Percentiles rank a stretch among this genome's conserved stretches.
These are phyloP conservation scores for Eurypyga helias DNA, from an alignment of 2,113 vertebrate species.

Conservation along the genomic window DNA sequence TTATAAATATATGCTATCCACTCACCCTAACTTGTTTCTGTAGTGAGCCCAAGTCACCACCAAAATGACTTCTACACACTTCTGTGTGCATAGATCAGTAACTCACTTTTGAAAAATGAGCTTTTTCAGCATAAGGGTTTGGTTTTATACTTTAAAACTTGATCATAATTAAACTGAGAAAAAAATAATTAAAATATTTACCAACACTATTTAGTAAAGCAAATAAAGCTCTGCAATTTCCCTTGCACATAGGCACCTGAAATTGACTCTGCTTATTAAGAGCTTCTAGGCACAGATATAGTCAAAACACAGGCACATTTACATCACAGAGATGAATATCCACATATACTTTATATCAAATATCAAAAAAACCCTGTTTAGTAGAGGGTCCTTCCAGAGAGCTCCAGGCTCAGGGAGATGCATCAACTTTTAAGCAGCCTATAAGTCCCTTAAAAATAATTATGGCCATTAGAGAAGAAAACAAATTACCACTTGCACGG, in stretches of 20 bases:
- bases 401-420: not conserved
- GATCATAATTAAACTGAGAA: not conserved
- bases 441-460: not conserved
- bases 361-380: not conserved
- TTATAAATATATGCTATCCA: not conserved
- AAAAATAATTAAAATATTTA: conserved; percentile 40
- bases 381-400: not conserved
- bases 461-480: not conserved
- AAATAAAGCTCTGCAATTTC: not conserved
- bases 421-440: not conserved
- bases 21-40: not conserved
- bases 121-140: not conserved
- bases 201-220: not conserved
- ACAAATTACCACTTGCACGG: not conserved
- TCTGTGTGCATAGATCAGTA: not conserved
- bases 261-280: not conserved
- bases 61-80: no score
- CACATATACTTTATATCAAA: not conserved
- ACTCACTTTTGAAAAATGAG: not conserved
- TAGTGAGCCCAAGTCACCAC: not conserved
- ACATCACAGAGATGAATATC: not conserved
- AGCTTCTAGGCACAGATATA: not conserved
- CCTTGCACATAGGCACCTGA: not conserved
- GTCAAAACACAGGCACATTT: not conserved
- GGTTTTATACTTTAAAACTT: not conserved